A percentile compares a stretch with the other conserved stretches of the same genome.
These are phyloP conservation scores for Poeciliopsis prolifica DNA, from an alignment of 2,113 vertebrate genomes.

Conservation along the genomic window DNA sequence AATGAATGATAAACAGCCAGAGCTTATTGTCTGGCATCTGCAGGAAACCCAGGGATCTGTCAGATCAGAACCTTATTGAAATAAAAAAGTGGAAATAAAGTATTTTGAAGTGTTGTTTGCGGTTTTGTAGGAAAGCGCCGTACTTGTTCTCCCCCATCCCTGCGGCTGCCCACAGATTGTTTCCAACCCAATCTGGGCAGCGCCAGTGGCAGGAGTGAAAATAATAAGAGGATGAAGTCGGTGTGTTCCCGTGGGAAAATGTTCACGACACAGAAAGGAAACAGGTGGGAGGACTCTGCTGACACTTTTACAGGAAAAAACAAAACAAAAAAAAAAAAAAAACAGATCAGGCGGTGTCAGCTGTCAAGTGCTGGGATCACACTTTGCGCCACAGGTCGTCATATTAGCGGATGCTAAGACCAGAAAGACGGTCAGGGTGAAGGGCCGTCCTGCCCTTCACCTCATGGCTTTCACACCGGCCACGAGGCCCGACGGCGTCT, in stretches of 20 bases:
- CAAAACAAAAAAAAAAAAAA: too few species aligned
- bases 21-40: too few species aligned
- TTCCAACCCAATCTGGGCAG: not conserved
- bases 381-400: constrained; percentile 10
- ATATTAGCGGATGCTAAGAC: constrained; percentile 12
- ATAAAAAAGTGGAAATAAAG: too few species aligned
- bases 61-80: too few species aligned
- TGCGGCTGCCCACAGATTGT: too few species aligned
- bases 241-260: constrained; percentile 1
- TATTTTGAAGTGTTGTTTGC: too few species aligned
- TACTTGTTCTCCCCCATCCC: too few species aligned
- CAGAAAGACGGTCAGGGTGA: not conserved
- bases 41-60: too few species aligned
- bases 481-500: not conserved
- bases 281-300: constrained; percentile 3
- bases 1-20: too few species aligned
- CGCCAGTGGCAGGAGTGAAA: not conserved
- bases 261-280: constrained; percentile 5
- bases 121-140: too few species aligned
- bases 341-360: constrained; percentile 1
- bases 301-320: not conserved
- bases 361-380: constrained; percentile 12
- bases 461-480: not conserved
- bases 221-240: not conserved
- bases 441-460: not conserved